These are phyloP conservation scores for Apogon talboti DNA, from an alignment of 2,797 vertebrate genomes.

Conservation along the genomic window DNA sequence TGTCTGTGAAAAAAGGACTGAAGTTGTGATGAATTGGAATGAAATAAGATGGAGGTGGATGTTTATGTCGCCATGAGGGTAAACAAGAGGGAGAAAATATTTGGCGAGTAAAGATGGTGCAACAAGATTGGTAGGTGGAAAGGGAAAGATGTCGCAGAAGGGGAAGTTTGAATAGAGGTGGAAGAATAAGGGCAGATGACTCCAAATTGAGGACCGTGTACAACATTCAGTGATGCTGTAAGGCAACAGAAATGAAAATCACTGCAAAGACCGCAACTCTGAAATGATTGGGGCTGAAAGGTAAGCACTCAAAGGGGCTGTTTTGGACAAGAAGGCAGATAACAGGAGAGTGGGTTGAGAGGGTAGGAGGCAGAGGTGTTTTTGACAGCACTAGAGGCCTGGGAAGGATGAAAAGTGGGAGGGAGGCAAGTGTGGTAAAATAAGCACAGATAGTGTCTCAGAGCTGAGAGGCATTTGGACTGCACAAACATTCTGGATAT, in stretches of 20 bases:
- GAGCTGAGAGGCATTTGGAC: constrained; percentile 31
- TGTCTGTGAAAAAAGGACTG: constrained; percentile 21
- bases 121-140: constrained; percentile 33
- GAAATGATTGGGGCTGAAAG: constrained; percentile 73
- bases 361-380: constrained; percentile 61
- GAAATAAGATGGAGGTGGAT: constrained; percentile 19
- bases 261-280: constrained; percentile 52
- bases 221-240: constrained; percentile 47
- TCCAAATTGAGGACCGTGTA: constrained; percentile 54
- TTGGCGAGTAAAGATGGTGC: constrained; percentile 37
- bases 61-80: constrained; percentile 60
- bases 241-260: constrained; percentile 69
- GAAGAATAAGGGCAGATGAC: constrained; percentile 39
- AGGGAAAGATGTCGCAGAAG: constrained; percentile 36
- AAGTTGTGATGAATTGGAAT: constrained; percentile 29
- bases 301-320: constrained; percentile 66
- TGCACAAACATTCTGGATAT: constrained; percentile 31
- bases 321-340: constrained; percentile 66
- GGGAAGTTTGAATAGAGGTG: constrained; percentile 29
- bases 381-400: constrained; percentile 60
- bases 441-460: constrained; percentile 35
- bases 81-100: constrained; percentile 45
- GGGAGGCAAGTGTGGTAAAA: constrained; percentile 40
- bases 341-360: constrained; percentile 55
- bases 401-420: constrained; percentile 35